Evolutionary conservation across 2,113 vertebrate genomes (phyloP).

Genomic region (Lepus timidus): DNA sequence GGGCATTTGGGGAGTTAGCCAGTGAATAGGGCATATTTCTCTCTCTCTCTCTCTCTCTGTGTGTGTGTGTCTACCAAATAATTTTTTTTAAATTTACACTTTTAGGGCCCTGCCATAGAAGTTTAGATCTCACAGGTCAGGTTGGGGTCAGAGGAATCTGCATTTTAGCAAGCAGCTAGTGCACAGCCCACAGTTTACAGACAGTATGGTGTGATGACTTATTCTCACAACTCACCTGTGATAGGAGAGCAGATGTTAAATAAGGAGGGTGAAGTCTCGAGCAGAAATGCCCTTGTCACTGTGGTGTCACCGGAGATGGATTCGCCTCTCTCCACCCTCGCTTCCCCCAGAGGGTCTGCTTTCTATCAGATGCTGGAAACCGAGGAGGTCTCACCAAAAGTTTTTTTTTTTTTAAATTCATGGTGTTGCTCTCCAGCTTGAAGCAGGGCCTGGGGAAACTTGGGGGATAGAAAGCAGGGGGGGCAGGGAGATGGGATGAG

Average conservation of each 20-base stretch:
- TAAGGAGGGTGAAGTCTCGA: not conserved
- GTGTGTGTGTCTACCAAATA: no score
- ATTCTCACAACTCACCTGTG: not conserved
- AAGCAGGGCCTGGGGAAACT: not conserved
- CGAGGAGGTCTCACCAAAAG: not conserved
- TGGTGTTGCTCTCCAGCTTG: not conserved
- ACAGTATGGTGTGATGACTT: no score
- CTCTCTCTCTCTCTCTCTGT: no score
- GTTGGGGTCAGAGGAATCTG: not conserved
- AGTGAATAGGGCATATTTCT: no score
- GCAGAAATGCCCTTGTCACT: accelerated
- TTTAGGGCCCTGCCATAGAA: not conserved
- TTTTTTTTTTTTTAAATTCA: not conserved
- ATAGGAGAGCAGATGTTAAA: not conserved
- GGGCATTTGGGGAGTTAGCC: no score
- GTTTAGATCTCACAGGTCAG: not conserved
- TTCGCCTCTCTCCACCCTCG: accelerated
- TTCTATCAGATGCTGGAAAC: not conserved
- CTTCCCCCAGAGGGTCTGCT: not conserved
- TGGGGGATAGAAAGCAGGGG: no score
- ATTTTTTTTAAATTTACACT: not conserved
- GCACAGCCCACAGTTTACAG: no score
- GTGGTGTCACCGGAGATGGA: not conserved
- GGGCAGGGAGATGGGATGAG: accelerated
- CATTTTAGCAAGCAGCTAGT: not conserved